These are phyloP conservation scores for Machimus atricapillus DNA, from an alignment of 2,888 invertebrate genomes.

Conservation along the genomic window DNA sequence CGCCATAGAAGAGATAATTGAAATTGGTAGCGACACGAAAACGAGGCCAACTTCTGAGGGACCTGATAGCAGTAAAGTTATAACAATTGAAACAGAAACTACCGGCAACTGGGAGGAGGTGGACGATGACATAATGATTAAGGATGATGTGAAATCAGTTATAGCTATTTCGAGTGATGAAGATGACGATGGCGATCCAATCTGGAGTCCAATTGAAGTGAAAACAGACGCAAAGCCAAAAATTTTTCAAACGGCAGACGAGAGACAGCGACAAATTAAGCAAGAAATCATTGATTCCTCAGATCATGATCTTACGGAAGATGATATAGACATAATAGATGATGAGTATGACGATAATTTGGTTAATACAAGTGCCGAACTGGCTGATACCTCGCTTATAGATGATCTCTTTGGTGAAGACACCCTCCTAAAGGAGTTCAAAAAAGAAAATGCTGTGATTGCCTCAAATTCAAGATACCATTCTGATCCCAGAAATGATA, in stretches of 20 bases:
- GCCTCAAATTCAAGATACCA: constrained; percentile 51
- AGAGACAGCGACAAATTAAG: constrained; percentile 56
- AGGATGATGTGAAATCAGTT: constrained; percentile 47
- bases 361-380: constrained; percentile 50
- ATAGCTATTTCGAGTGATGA: constrained; percentile 50
- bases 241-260: constrained; percentile 43
- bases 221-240: neutral
- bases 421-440: constrained; percentile 56
- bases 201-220: neutral
- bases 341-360: constrained; percentile 52
- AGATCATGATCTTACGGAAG: constrained; percentile 48
- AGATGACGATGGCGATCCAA: neutral
- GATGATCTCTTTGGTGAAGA: constrained; percentile 59
- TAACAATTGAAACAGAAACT: neutral
- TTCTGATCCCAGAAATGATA: constrained; percentile 54
- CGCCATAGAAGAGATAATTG: neutral
- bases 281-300: constrained; percentile 56
- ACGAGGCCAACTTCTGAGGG: constrained; percentile 50
- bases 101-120: constrained; percentile 50
- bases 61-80: neutral
- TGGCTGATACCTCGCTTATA: constrained; percentile 56
- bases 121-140: constrained; percentile 57
- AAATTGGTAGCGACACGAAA: constrained; percentile 47
- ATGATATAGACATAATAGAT: constrained; percentile 58
- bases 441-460: constrained; percentile 55